These are phyloP conservation scores for Agapetus fuscipes DNA, from an alignment of 2,888 invertebrate species.

Conservation along the genomic window DNA sequence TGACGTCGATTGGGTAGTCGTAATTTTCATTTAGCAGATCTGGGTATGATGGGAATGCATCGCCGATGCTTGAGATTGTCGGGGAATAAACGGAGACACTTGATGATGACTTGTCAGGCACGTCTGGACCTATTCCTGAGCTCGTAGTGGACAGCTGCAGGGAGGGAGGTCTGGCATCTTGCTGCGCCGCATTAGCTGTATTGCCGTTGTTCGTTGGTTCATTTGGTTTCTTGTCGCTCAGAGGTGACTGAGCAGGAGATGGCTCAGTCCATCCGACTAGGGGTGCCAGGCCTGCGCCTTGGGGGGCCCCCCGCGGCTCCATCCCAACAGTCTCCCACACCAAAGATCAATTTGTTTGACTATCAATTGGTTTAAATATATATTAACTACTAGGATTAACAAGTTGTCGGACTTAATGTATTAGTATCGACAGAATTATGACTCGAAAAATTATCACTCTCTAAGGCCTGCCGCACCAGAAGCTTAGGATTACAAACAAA, in stretches of 20 bases:
- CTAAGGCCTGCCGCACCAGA: too few species aligned
- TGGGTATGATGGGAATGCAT: conserved; percentile 26
- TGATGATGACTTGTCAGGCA: conserved; percentile 29
- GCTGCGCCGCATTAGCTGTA: background rate
- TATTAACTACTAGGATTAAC: too few species aligned
- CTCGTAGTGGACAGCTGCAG: conserved; percentile 32
- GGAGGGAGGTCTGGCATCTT: conserved; percentile 21
- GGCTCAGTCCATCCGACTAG: conserved; percentile 31
- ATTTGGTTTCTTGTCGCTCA: conserved; percentile 32
- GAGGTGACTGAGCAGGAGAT: conserved; percentile 26
- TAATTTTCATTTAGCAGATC: conserved; percentile 26
- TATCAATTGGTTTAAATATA: too few species aligned
- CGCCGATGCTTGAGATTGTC: conserved; percentile 27
- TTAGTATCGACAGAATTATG: too few species aligned
- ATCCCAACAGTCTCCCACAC: too few species aligned
- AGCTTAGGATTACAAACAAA: too few species aligned
- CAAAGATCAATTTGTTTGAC: too few species aligned
- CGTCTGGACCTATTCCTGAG: conserved; percentile 42
- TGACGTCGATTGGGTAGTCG: conserved; percentile 23
- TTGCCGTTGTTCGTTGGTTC: conserved; percentile 17
- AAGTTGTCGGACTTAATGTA: too few species aligned
- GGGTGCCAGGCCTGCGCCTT: conserved; percentile 26
- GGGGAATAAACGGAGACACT: conserved; percentile 25
- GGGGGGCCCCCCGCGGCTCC: conserved; percentile 9
- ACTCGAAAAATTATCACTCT: conserved; percentile 19